These are phyloP conservation scores for Pteromalus puparum DNA, from an alignment of 1,140 invertebrate genomes.

Conservation along the genomic window DNA sequence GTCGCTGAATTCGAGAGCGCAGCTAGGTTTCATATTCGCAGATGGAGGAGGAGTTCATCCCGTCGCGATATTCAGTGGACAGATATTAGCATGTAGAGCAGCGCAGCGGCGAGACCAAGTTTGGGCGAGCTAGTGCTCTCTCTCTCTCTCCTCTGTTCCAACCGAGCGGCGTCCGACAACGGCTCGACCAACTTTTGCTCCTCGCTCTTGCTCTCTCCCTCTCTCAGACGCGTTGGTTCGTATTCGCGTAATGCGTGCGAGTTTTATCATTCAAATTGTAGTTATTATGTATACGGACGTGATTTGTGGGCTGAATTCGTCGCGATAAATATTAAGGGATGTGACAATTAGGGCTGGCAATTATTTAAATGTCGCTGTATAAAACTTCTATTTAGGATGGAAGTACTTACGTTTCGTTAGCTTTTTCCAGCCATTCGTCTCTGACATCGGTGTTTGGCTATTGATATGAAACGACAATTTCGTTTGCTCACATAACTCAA, in stretches of 20 bases:
- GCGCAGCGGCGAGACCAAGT: neutral
- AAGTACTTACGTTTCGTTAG: too few species aligned
- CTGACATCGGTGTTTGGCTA: too few species aligned
- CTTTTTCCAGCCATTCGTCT: too few species aligned
- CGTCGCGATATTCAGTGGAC: conserved; percentile 29
- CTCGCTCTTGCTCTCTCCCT: neutral
- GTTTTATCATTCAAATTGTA: neutral
- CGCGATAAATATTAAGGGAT: too few species aligned
- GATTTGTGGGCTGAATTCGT: too few species aligned
- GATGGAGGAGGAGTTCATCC: neutral
- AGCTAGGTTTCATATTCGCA: neutral
- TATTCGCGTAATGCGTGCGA: neutral
- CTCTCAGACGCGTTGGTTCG: neutral
- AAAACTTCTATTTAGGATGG: too few species aligned
- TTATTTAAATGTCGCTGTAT: too few species aligned
- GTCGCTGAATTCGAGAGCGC: conserved; percentile 3
- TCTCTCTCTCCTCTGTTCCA: neutral
- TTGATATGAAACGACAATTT: too few species aligned
- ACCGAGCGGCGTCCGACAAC: conserved; percentile 1
- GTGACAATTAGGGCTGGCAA: too few species aligned
- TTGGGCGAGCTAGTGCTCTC: neutral
- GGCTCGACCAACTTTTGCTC: neutral
- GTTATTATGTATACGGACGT: neutral
- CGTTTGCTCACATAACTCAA: too few species aligned
- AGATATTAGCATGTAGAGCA: conserved; percentile 39